Base-by-base conservation (phyloP, 2,113 vertebrate genomes). In the Eira barbara region DNA sequence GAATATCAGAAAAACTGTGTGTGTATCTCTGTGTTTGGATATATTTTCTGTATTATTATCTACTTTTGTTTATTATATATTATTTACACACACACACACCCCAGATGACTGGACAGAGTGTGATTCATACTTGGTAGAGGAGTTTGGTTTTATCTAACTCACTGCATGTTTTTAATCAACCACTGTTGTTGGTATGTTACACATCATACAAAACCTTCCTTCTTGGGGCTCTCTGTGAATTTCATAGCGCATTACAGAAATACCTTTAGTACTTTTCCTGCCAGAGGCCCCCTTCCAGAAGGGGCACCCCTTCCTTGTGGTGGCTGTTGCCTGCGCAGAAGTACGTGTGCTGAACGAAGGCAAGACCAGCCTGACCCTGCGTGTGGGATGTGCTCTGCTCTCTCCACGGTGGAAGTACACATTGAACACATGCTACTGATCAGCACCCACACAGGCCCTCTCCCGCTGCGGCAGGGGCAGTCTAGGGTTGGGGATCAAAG, bases 281-380 rank as follows among this genome's bases (percentile, higher is more conserved):
- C 34, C n/a, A 25, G 7, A 65, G 45, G 21, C 12, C 34, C n/a
- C 55, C 15, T 45, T 79, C 34, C 78, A 81, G 73, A 45, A 27
- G 1, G 0, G 88, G 8, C 11, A 42, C 6, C 27, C 18, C 34
- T n/a, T 82, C 45, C 7, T 20, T 6, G 15, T 14, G 2, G 9
- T 0, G 12, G n/a, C 25, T 42, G 67, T 14, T 31, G 15, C 49
- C 52, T 78, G 90, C 5, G 31, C 39, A 20, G n/a, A 55, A 12
- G 36, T 12, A 1, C 0, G 1, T 1, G 31, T 3, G 4, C 34
- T 2, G 12, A 27, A 17, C 0, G 34, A 36, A 69, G 42, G 63
- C 1, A 18, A n/a, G 47, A 13, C 8, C 13, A 10, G 18, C 63
- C 34, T 45, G 14, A 34, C 47, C 52, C 4, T 2, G 55, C 18